phyloP scores from a whole-genome alignment of 2,113 vertebrate genomes.

The Gadus macrocephalus region DNA sequence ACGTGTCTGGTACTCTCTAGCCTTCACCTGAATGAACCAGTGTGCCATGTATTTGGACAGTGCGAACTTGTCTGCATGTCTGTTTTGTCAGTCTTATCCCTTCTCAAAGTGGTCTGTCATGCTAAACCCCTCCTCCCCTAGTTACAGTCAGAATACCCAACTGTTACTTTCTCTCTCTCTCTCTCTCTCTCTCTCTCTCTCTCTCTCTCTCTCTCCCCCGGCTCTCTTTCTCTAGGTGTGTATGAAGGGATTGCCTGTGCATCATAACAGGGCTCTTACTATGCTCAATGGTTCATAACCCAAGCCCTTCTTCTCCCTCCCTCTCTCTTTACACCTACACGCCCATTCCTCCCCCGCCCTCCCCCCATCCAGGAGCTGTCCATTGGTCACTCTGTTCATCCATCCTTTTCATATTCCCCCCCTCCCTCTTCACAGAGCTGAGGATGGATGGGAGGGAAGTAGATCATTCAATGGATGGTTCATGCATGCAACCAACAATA shows the following conservation, averaged over 20 bases:
- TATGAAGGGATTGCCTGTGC: conserved; percentile 69
- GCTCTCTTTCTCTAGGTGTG: conserved; percentile 26
- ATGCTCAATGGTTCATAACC: conserved; percentile 59
- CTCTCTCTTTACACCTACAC: conserved; percentile 34
- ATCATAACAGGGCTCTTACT: conserved; percentile 66
- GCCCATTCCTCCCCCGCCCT: conserved; percentile 25
- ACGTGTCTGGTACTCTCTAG: not conserved
- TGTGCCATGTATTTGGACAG: conserved; percentile 9
- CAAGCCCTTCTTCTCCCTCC: conserved; percentile 57
- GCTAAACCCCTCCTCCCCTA: not conserved
- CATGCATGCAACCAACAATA: no score
- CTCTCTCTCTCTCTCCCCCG: conserved; percentile 1
- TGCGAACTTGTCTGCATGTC: conserved; percentile 26
- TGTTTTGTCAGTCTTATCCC: conserved; percentile 21
- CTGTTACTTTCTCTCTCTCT: no score
- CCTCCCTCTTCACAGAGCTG: not conserved
- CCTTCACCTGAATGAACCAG: not conserved
- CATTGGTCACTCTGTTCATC: conserved; percentile 51
- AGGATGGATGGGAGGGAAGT: conserved; percentile 4
- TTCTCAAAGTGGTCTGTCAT: conserved; percentile 22
- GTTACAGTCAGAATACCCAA: not conserved
- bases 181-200: no score
- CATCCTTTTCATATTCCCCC: conserved; percentile 4
- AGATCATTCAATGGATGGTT: conserved; percentile 4
- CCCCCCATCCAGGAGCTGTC: conserved; percentile 18